Base-by-base conservation (phyloP, 2,113 vertebrate species). In the Erythrocercus mccallii region DNA sequence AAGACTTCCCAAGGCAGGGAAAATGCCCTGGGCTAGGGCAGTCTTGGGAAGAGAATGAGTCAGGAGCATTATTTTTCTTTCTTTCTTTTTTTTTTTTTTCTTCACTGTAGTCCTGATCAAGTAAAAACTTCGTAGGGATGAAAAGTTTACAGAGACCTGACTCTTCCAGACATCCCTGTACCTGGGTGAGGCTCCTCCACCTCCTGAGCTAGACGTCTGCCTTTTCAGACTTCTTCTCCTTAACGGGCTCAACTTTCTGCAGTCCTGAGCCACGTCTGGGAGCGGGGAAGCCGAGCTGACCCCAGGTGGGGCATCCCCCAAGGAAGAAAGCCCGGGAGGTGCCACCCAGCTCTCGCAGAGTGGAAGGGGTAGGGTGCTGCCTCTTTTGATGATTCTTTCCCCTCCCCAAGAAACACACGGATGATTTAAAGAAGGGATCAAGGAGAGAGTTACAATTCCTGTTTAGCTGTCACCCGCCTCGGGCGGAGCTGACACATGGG, bases 1-100 rank as follows among this genome's bases (percentile, higher is more conserved):
- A 95, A 96, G 80, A 94, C 92, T 96, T 96, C 95, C 95, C 92
- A 96, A 97, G 93, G 94, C 95, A 95, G 95, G 69, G 93, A 96
- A 83, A 81, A 71, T 33, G 93, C 95, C 72, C 40, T 65, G 64
- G 92, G 96, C 96, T 74, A 90, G 93, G 96, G 94, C 93, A 96
- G 94, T 90, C 94, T 96, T 96, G 95, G 94, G 92, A 97, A 97
- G 95, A 89, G 38, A 68, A 71, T 96, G 95, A 96, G 86, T 96
- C 96, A 96, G 91, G 16, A 92, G 69, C 31, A n/a, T 28, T 10
- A 16, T 11, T 37, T 38, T 24, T 31, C 28, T 40, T 3, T 23
- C 7, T 24, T 60, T 30, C 27, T 10, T 31, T 33, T 40, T 3
- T 23, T 10, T 24, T 60, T 30, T 33, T 10, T 11, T 4, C 5